These are phyloP conservation scores for Neofelis nebulosa DNA, from an alignment of 2,113 vertebrate genomes.

Conservation along the genomic window DNA sequence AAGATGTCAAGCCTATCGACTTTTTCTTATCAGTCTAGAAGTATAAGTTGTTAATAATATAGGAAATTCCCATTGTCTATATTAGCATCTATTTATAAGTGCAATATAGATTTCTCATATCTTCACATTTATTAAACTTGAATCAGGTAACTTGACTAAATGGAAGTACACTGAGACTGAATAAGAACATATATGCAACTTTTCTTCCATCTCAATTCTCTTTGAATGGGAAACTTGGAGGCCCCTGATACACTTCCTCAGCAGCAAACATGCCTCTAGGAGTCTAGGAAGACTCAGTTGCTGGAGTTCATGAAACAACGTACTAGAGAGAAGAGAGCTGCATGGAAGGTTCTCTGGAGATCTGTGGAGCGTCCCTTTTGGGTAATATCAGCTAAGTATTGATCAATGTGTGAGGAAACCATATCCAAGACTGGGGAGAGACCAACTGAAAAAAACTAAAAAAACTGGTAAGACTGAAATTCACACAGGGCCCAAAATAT, in stretches of 20 bases:
- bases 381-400: background rate
- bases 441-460: too few relatives aligned
- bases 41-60: background rate
- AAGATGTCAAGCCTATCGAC: background rate
- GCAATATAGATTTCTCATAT: background rate
- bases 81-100: background rate
- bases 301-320: background rate
- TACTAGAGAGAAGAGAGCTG: background rate
- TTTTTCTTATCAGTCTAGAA: background rate
- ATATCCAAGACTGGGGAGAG: background rate
- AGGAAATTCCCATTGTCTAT: background rate
- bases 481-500: background rate
- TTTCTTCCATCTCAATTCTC: background rate
- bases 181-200: background rate
- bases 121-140: background rate
- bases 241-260: background rate
- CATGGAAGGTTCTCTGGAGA: background rate
- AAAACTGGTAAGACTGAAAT: background rate
- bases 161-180: accelerated
- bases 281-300: background rate
- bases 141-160: background rate
- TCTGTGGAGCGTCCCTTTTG: accelerated
- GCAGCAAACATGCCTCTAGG: background rate
- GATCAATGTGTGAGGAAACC: background rate
- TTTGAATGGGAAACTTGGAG: background rate